Conservation (phyloP, 2,113 vertebrate species). For the Dasyurus viverrinus region DNA sequence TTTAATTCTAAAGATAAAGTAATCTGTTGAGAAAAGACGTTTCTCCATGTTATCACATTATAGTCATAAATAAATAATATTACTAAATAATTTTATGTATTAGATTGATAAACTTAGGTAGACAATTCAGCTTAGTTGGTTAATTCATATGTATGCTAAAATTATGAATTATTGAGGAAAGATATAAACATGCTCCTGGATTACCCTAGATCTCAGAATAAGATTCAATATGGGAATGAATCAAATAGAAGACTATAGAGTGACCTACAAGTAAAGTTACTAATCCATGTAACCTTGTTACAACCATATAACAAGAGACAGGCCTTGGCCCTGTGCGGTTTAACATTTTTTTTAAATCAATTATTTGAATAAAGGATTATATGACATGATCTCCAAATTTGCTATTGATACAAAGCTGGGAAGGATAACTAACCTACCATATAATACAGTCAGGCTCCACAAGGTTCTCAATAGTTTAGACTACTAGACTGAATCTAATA, state of each 20-base stretch:
- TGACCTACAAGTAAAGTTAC: neutral
- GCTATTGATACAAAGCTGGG: neutral
- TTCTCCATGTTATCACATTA: neutral
- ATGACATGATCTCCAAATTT: neutral
- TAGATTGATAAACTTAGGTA: neutral
- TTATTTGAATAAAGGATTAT: neutral
- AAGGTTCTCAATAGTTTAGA: neutral
- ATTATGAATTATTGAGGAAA: neutral
- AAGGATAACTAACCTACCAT: neutral
- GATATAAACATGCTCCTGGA: neutral
- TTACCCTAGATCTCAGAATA: neutral
- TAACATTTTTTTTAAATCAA: neutral
- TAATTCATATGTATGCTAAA: neutral
- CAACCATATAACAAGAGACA: neutral
- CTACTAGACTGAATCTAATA: neutral
- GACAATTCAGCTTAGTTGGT: neutral
- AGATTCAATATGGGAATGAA: neutral
- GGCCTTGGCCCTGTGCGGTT: too few relatives aligned
- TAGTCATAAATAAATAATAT: neutral
- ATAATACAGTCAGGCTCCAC: neutral
- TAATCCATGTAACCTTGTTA: neutral
- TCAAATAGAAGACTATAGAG: neutral
- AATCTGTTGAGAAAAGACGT: neutral
- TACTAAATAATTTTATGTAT: neutral
- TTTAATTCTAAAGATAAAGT: neutral